These are phyloP conservation scores for Oscheius sp. DNA, from an alignment of 2,888 invertebrate genomes.

Conservation along the genomic window DNA sequence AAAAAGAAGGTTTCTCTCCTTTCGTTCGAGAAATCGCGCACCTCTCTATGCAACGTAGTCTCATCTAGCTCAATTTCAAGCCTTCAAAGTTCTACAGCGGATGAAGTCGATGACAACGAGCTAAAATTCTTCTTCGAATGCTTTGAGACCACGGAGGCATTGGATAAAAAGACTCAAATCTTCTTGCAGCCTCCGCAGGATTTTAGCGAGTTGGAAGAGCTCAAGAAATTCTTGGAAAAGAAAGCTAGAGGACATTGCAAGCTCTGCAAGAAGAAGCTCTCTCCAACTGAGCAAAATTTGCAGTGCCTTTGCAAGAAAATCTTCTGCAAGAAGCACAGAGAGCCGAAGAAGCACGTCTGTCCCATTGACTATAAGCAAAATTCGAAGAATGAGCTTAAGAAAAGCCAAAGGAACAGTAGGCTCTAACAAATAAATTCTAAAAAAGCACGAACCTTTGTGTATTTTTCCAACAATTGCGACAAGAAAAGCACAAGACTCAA, in stretches of 20 bases:
- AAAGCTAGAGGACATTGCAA: conserved; percentile 40
- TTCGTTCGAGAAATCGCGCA: too few species aligned
- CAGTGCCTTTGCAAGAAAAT: conserved; percentile 44
- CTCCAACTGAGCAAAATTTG: conserved; percentile 47
- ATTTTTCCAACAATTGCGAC: conserved; percentile 2
- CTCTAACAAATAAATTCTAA: background rate
- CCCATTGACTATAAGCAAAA: conserved; percentile 56
- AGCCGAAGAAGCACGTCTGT: conserved; percentile 49
- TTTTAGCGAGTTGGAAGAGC: conserved; percentile 35
- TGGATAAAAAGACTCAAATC: conserved; percentile 28
- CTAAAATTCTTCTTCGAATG: conserved; percentile 52
- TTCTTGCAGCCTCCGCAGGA: conserved; percentile 49
- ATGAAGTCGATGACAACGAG: conserved; percentile 50
- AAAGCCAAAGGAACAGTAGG: conserved; percentile 7
- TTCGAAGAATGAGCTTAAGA: conserved; percentile 47
- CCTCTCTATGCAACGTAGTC: too few species aligned
- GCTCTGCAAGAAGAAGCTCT: conserved; percentile 46
- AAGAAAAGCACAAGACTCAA: conserved; percentile 22
- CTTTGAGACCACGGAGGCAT: conserved; percentile 43
- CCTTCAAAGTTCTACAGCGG: background rate
- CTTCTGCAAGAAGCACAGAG: conserved; percentile 52
- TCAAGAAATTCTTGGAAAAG: conserved; percentile 34
- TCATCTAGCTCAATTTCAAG: too few species aligned
- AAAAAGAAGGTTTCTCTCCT: too few species aligned
- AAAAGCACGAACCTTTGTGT: conserved; percentile 20